These are phyloP conservation scores for Oryctes rhinoceros DNA, from an alignment of 1,140 invertebrate genomes.

Conservation along the genomic window DNA sequence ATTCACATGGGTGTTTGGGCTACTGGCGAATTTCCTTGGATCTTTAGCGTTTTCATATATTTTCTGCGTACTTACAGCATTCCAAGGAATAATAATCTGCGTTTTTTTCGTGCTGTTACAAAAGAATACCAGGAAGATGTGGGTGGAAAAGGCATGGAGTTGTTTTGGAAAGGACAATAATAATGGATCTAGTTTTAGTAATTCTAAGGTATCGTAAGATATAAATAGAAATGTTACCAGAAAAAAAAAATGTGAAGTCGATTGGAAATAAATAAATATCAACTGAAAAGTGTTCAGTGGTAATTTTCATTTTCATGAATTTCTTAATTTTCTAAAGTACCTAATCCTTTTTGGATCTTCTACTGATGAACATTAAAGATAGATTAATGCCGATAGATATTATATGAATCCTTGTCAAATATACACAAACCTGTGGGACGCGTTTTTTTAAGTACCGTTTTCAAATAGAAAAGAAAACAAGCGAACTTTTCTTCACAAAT, in stretches of 20 bases:
- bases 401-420: no score
- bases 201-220: background rate
- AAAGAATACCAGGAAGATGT: background rate
- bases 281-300: no score
- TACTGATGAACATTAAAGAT: no score
- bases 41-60: conserved; percentile 16
- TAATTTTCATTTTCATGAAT: no score
- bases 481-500: no score
- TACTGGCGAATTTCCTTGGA: conserved; percentile 5
- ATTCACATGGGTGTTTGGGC: conserved; percentile 30
- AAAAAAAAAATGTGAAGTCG: background rate
- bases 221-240: background rate
- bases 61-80: conserved; percentile 3
- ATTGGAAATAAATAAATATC: background rate
- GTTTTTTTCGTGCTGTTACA: conserved; percentile 4
- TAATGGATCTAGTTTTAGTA: background rate
- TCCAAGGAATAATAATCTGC: background rate
- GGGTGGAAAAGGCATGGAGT: background rate
- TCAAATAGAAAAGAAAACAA: no score
- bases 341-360: no score
- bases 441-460: no score
- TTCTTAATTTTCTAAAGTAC: no score
- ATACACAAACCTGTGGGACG: no score
- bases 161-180: background rate
- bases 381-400: no score